Percentiles rank a stretch among this genome's conserved stretches.
Evolutionary conservation across 2,113 vertebrate species (phyloP).

Genomic region (Xiphophorus couchianus): DNA sequence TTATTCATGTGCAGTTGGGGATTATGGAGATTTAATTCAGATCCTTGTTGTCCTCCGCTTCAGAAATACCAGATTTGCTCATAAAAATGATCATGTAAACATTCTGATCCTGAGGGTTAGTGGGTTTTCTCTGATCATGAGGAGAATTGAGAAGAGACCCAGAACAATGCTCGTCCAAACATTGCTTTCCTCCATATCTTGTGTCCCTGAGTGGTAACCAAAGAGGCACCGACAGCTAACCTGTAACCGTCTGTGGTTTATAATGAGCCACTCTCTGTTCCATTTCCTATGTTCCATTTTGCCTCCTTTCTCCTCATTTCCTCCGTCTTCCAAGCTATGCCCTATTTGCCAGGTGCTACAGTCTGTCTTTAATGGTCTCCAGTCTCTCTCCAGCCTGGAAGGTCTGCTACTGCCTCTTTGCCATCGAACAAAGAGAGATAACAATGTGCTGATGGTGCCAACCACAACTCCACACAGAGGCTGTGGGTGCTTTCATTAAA

Average conservation of each 20-base stretch:
- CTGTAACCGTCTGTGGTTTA: slow-evolving; percentile 28
- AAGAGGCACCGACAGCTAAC: slow-evolving; percentile 33
- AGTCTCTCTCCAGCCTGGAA: slow-evolving; percentile 37
- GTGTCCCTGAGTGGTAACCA: slow-evolving; percentile 3
- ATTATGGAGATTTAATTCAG: slow-evolving; percentile 9
- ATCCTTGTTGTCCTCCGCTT: neutral
- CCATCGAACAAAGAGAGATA: slow-evolving; percentile 60
- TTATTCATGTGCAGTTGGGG: slow-evolving; percentile 20
- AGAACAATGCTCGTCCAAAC: neutral
- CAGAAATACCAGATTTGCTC: neutral
- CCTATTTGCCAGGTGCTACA: slow-evolving; percentile 42
- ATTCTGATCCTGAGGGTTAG: slow-evolving; percentile 19
- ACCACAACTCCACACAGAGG: slow-evolving; percentile 46
- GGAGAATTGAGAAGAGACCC: slow-evolving; percentile 39
- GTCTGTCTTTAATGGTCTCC: slow-evolving; percentile 62
- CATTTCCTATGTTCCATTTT: slow-evolving; percentile 41
- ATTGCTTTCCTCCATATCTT: neutral
- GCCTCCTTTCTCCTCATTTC: slow-evolving; percentile 25
- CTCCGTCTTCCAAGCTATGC: slow-evolving; percentile 9
- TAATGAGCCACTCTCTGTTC: slow-evolving; percentile 67
- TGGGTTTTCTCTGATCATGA: slow-evolving; percentile 4
- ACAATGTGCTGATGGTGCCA: slow-evolving; percentile 71
- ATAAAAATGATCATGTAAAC: slow-evolving; percentile 13
- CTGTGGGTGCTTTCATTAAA: slow-evolving; percentile 57
- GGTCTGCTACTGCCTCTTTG: slow-evolving; percentile 51